Evolutionary conservation across 2,113 vertebrate species (phyloP).

Genomic region (Paracanthobrama guichenoti): DNA sequence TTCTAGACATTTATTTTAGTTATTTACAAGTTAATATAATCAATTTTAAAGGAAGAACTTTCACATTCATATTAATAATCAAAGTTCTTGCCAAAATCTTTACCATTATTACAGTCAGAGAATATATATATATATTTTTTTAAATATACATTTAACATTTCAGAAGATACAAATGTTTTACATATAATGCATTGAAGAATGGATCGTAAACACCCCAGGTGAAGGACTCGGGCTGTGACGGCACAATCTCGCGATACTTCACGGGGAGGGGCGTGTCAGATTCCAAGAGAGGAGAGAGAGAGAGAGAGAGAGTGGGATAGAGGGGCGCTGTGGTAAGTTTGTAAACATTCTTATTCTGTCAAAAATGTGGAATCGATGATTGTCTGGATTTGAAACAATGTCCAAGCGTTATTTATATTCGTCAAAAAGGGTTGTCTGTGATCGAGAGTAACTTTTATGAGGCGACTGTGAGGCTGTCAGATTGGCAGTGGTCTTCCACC

Average conservation of each 20-base stretch:
- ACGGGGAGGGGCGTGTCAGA: constrained; percentile 77
- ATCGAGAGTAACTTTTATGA: constrained; percentile 27
- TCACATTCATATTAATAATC: neutral
- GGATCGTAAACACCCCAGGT: neutral
- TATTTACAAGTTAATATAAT: neutral
- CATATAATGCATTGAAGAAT: too few relatives aligned
- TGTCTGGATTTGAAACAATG: constrained; percentile 11
- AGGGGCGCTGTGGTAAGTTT: constrained; percentile 82
- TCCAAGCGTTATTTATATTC: neutral
- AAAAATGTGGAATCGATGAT: constrained; percentile 46
- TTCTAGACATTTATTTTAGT: neutral
- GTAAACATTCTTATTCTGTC: constrained; percentile 77
- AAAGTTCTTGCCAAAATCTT: neutral
- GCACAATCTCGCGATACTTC: constrained; percentile 72
- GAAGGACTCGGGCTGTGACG: neutral
- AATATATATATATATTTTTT: neutral
- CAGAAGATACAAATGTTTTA: too few relatives aligned
- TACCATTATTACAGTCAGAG: neutral
- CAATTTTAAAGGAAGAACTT: neutral
- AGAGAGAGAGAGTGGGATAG: constrained; percentile 68
- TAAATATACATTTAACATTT: too few relatives aligned
- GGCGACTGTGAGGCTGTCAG: constrained; percentile 47
- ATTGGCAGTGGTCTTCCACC: constrained; percentile 39
- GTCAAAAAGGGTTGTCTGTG: neutral
- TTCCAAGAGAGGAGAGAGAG: constrained; percentile 78